These are phyloP conservation scores for Menura novaehollandiae DNA, from an alignment of 2,113 vertebrate genomes.

Conservation along the genomic window DNA sequence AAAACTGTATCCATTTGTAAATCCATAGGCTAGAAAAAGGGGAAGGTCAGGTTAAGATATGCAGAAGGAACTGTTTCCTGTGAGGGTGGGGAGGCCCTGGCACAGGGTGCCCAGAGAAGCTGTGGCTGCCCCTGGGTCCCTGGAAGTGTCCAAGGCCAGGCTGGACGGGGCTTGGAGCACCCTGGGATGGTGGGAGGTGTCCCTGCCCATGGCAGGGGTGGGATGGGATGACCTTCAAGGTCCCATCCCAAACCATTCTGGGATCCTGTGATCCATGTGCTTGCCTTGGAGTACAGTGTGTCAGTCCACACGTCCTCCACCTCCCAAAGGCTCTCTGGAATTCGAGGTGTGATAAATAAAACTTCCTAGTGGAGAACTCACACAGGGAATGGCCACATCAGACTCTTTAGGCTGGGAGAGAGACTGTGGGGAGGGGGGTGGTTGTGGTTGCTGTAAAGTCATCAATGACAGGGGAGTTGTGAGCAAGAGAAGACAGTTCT, in stretches of 20 bases:
- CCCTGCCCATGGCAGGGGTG: neutral
- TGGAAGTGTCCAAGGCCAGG: neutral
- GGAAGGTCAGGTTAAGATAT: neutral
- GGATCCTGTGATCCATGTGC: neutral
- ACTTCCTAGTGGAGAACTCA: fast-evolving
- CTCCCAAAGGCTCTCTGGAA: fast-evolving
- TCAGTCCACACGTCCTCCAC: neutral
- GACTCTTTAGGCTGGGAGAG: neutral
- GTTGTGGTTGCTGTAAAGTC: neutral
- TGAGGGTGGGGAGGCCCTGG: neutral
- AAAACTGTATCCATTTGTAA: fast-evolving
- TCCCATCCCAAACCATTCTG: neutral
- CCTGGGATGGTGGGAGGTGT: neutral
- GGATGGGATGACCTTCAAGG: neutral
- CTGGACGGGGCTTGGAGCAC: fast-evolving
- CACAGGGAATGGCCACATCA: fast-evolving
- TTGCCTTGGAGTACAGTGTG: fast-evolving
- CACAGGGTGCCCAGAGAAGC: neutral
- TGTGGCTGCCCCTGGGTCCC: neutral
- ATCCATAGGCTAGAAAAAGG: neutral
- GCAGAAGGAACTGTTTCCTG: neutral
- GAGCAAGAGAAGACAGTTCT: neutral
- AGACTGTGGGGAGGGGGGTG: neutral
- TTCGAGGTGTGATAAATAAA: neutral
- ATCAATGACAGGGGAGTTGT: neutral